Evolutionary conservation across 37 sponge, comb jelly and placozoan species (phyloP), one percentile per base, ranked within the genome.

Genomic region (Diacarnus erythraeanus): DNA sequence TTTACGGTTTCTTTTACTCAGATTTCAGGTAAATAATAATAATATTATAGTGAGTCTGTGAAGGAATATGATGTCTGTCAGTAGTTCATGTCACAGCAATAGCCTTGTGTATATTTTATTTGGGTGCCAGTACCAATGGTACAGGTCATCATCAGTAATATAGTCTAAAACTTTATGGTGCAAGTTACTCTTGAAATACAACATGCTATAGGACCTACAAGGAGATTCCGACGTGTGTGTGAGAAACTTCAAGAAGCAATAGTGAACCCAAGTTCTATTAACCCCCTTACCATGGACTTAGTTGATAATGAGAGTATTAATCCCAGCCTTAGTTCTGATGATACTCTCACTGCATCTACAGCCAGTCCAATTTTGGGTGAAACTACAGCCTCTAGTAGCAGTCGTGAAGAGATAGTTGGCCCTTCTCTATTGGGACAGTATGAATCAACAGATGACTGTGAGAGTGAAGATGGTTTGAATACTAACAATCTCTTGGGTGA

Each of bases 1-100:
- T 82, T 76, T 64, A 79, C 83, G 15, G 74, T 86, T 61, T 83
- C 87, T 0, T 91, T 91, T 63, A 29, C 71, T 59, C 87, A 86
- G 21, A 82, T 47, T 35, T 38, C 74, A 76, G 91, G 91, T 90
- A 38, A 25, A 69, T 5, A 5, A 47, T 12, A 3, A 9, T 26
- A 36, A 27, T 27, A 42, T n/a, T n/a, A 44, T 4, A 42, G n/a
- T n/a, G n/a, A n/a, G n/a, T n/a, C n/a, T n/a, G n/a, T n/a, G n/a
- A n/a, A n/a, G n/a, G n/a, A n/a, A n/a, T n/a, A n/a, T n/a, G n/a
- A n/a, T n/a, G n/a, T n/a, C n/a, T n/a, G n/a, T n/a, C n/a, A n/a
- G n/a, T n/a, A n/a, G n/a, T n/a, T n/a, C n/a, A n/a, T n/a, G n/a
- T n/a, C n/a, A n/a, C n/a, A n/a, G n/a, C n/a, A n/a, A n/a, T n/a